Evolutionary conservation across 2,888 invertebrate species (phyloP).

Genomic region (Limenitis camilla): DNA sequence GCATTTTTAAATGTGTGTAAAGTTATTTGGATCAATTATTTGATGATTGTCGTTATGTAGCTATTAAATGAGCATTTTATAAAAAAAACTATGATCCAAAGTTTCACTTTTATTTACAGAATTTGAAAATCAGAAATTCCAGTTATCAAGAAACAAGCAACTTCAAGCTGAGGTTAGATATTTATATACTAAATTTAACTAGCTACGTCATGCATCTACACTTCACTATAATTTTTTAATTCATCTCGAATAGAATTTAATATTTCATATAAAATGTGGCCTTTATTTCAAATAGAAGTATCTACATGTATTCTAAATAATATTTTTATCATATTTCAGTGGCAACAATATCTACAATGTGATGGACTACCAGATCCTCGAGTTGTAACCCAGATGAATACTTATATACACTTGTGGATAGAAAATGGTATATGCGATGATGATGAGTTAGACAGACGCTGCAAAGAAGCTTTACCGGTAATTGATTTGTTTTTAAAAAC

Average conservation of each 20-base stretch:
- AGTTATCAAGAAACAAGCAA: conserved; percentile 41
- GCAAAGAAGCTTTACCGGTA: conserved; percentile 67
- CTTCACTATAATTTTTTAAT: too few relatives aligned
- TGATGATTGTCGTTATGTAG: not conserved
- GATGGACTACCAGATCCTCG: conserved; percentile 77
- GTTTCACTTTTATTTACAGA: conserved; percentile 41
- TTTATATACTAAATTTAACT: not conserved
- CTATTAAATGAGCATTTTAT: not conserved
- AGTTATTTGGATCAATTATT: too few relatives aligned
- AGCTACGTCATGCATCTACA: too few relatives aligned
- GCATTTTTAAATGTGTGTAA: too few relatives aligned
- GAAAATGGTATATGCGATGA: conserved; percentile 51
- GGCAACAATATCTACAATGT: conserved; percentile 74
- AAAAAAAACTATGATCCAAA: not conserved
- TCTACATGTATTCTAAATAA: too few relatives aligned
- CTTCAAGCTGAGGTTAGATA: conserved; percentile 49
- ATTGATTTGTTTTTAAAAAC: not conserved
- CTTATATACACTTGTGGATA: conserved; percentile 73
- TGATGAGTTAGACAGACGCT: conserved; percentile 58
- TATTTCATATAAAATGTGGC: too few relatives aligned
- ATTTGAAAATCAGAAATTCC: conserved; percentile 48
- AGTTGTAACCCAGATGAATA: conserved; percentile 72
- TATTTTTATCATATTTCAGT: conserved; percentile 44
- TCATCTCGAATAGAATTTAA: too few relatives aligned
- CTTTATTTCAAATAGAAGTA: too few relatives aligned